Percentiles rank a stretch among this genome's conserved stretches.
These are phyloP conservation scores for Xiphorhynchus elegans DNA, from an alignment of 2,113 vertebrate genomes.

Conservation along the genomic window DNA sequence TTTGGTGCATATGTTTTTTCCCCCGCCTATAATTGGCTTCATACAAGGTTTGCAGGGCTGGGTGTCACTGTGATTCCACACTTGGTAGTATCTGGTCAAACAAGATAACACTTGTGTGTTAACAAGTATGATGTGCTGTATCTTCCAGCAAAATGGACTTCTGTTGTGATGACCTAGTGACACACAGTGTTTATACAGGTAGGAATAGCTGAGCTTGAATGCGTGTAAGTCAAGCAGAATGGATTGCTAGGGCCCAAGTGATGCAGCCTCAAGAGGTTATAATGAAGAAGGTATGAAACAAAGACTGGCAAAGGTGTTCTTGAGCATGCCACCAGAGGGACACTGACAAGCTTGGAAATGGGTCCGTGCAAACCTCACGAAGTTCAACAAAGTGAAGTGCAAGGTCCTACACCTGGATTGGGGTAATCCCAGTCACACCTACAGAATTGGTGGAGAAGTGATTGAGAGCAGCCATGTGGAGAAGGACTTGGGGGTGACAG, in stretches of 20 bases:
- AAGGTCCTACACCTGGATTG: not conserved
- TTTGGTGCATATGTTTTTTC: accelerated
- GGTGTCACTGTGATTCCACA: not conserved
- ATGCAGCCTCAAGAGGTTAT: not conserved
- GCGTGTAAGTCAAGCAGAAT: not conserved
- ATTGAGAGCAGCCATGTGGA: not conserved
- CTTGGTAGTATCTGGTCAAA: not conserved
- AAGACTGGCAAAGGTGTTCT: not conserved
- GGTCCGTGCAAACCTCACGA: not conserved
- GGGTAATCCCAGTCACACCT: not conserved
- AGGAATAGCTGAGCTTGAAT: not conserved
- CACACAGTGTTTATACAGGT: not conserved
- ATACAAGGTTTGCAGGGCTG: not conserved
- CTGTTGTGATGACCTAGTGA: not conserved
- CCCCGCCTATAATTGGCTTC: not conserved
- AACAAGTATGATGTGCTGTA: not conserved
- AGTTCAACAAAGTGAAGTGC: not conserved
- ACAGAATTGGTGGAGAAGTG: not conserved
- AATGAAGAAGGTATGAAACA: not conserved
- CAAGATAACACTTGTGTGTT: not conserved
- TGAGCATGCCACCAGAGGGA: not conserved
- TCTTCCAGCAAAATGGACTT: not conserved
- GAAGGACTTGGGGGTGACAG: not conserved
- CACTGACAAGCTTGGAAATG: not conserved
- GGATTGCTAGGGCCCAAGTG: not conserved